Evolutionary conservation across 1,140 invertebrate genomes (phyloP).

Genomic region (Cherax quadricarinatus): DNA sequence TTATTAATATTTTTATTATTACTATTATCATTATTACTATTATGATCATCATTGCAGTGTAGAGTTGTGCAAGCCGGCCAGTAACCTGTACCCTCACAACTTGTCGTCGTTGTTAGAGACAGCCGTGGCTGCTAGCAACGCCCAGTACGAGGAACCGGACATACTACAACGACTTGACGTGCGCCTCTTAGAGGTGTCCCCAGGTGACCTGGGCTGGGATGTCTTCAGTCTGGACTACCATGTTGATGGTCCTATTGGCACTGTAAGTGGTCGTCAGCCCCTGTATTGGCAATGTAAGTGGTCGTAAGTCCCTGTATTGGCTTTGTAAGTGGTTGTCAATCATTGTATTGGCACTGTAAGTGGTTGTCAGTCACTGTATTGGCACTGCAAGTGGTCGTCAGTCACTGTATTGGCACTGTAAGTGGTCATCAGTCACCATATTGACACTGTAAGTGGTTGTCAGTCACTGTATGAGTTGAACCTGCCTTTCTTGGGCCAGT

Average conservation of each 20-base stretch:
- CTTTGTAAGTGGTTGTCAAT: conserved; percentile 81
- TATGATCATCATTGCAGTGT: conserved; percentile 80
- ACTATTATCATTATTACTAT: neutral
- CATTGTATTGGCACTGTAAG: conserved; percentile 90
- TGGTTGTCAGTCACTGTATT: conserved; percentile 79
- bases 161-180: conserved; percentile 92
- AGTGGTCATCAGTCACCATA: conserved; percentile 76
- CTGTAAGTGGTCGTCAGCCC: conserved; percentile 78
- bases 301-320: conserved; percentile 83
- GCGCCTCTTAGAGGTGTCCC: conserved; percentile 85
- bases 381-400: conserved; percentile 83
- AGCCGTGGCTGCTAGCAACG: conserved; percentile 94
- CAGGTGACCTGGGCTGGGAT: conserved; percentile 96
- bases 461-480: too few relatives aligned
- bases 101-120: conserved; percentile 92
- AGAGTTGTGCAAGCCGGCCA: conserved; percentile 93
- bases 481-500: too few relatives aligned
- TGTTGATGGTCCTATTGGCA: conserved; percentile 94
- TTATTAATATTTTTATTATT: conserved; percentile 65
- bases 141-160: conserved; percentile 94
- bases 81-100: conserved; percentile 91
- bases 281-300: conserved; percentile 82
- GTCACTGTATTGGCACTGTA: conserved; percentile 92
- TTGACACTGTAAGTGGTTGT: conserved; percentile 84
- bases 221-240: conserved; percentile 96